Evolutionary conservation across 37 sponge, comb jelly and placozoan genomes (phyloP).

Genomic region (Chondrilla cf. caribensis): DNA sequence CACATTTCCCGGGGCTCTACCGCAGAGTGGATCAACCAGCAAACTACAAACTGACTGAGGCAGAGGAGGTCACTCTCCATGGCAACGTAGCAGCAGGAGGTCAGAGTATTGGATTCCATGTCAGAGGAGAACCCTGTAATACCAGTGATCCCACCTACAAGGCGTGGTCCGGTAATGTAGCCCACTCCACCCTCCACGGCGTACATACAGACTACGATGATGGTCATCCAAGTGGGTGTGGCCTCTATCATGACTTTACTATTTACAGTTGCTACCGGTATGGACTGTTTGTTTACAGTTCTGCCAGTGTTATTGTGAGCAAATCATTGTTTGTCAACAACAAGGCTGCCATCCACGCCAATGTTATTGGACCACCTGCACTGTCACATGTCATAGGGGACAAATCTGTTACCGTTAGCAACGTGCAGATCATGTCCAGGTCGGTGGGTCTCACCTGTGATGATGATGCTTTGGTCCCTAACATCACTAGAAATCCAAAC

Average conservation of each 20-base stretch:
- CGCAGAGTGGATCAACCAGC: constrained; percentile 39
- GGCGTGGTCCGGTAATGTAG: constrained; percentile 59
- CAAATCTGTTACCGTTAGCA: constrained; percentile 45
- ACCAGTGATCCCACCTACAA: background rate
- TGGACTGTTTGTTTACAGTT: constrained; percentile 67
- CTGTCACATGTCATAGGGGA: constrained; percentile 39
- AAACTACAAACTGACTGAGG: constrained; percentile 49
- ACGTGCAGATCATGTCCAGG: constrained; percentile 44
- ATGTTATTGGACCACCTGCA: constrained; percentile 71
- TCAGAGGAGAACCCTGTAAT: constrained; percentile 70
- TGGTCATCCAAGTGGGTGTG: constrained; percentile 63
- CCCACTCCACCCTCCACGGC: constrained; percentile 80
- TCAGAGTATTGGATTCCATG: constrained; percentile 68
- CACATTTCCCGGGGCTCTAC: constrained; percentile 63
- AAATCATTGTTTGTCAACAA: constrained; percentile 69
- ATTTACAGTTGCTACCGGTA: constrained; percentile 70
- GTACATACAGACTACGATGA: constrained; percentile 66
- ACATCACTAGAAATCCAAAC: constrained; percentile 32
- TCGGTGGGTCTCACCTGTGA: constrained; percentile 41
- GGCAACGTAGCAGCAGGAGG: constrained; percentile 75
- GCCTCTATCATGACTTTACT: constrained; percentile 46
- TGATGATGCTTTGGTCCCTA: constrained; percentile 31
- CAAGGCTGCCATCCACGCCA: constrained; percentile 54
- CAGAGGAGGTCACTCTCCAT: constrained; percentile 36
- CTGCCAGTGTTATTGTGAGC: constrained; percentile 44